These are phyloP conservation scores for Phaethon lepturus DNA, from an alignment of 2,113 vertebrate species.

Conservation along the genomic window DNA sequence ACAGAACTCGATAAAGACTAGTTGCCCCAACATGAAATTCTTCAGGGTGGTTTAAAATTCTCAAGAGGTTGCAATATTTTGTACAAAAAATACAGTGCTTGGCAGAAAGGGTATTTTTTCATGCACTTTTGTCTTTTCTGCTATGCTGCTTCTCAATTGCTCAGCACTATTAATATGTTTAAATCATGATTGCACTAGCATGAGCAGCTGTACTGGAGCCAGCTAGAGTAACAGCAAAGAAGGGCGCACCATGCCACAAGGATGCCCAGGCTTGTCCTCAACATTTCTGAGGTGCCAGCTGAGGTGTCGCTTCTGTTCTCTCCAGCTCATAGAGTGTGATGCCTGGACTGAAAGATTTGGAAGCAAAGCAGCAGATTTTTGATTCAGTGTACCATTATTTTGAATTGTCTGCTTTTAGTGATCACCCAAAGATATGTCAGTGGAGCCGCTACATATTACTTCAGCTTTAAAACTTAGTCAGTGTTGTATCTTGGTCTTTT, in stretches of 20 bases:
- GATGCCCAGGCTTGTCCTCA: neutral
- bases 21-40: neutral
- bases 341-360: neutral
- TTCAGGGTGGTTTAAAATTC: neutral
- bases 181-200: neutral
- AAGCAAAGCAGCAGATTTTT: neutral
- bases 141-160: neutral
- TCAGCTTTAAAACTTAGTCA: neutral
- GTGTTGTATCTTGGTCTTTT: neutral
- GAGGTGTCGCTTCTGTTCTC: neutral
- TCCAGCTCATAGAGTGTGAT: neutral
- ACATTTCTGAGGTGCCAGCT: neutral
- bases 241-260: neutral
- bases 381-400: neutral
- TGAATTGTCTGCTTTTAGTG: neutral
- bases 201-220: neutral
- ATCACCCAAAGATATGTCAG: neutral
- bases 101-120: neutral
- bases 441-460: neutral
- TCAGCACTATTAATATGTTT: neutral
- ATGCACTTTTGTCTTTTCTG: neutral
- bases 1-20: constrained; percentile 10
- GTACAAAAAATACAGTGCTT: neutral
- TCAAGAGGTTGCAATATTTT: neutral
- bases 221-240: neutral